Percentiles rank a stretch among this genome's conserved stretches.
phyloP scores from a whole-genome alignment of 2,888 invertebrate genomes.

The Dioctria rufipes region DNA sequence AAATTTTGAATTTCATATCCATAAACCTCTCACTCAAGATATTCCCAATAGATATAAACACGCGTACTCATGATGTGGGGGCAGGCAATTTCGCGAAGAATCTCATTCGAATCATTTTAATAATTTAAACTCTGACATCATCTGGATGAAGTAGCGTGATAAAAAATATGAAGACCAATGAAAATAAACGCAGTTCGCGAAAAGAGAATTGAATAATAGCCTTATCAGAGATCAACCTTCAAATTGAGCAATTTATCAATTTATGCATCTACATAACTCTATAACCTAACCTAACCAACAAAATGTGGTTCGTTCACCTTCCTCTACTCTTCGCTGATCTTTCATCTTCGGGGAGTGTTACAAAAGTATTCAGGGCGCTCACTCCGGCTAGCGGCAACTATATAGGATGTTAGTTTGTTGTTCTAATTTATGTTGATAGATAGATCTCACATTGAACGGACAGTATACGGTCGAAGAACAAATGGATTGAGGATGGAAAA shows the following conservation, averaged over 20 bases:
- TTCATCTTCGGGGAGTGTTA: slow-evolving; percentile 22
- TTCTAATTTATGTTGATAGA: slow-evolving; percentile 10
- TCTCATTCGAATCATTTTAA: neutral
- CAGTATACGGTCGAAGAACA: too few relatives aligned
- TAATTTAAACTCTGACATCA: slow-evolving; percentile 36
- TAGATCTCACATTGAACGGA: neutral
- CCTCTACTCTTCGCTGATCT: slow-evolving; percentile 5
- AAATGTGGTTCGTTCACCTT: slow-evolving; percentile 25
- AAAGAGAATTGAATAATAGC: slow-evolving; percentile 34
- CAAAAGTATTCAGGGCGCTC: slow-evolving; percentile 19
- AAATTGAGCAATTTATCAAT: slow-evolving; percentile 44
- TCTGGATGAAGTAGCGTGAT: neutral
- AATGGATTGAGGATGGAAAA: too few relatives aligned
- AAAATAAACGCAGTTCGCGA: neutral
- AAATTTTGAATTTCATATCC: neutral
- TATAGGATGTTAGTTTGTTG: neutral
- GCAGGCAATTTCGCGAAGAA: neutral
- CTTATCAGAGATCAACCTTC: slow-evolving; percentile 41
- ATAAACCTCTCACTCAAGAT: neutral
- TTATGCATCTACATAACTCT: neutral
- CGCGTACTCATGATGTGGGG: neutral
- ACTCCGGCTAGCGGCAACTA: too few relatives aligned
- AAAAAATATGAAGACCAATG: neutral
- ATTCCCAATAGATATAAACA: neutral
- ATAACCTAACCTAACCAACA: neutral